phyloP scores from a whole-genome alignment of 2,797 vertebrate species.

The Petrocephalus schoutedeni region DNA sequence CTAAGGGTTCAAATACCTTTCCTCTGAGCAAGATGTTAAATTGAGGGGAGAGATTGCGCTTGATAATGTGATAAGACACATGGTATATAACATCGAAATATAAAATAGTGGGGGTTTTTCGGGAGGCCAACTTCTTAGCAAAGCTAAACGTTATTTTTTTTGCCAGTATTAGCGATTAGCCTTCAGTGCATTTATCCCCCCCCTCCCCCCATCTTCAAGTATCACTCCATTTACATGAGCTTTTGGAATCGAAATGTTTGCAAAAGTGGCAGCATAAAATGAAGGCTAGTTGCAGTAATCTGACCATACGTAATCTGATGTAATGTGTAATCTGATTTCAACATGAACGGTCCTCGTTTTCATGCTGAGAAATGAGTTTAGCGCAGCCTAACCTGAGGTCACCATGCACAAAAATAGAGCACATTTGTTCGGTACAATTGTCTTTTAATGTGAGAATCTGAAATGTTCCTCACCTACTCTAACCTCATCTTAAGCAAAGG shows the following conservation, averaged over 20 bases:
- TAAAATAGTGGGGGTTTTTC: neutral
- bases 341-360: neutral
- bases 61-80: neutral
- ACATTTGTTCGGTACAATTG: constrained; percentile 32
- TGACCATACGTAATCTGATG: neutral
- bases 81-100: neutral
- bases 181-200: neutral
- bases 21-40: neutral
- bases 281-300: neutral
- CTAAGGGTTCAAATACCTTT: neutral
- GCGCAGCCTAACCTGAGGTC: neutral
- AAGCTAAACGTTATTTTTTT: neutral
- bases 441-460: constrained; percentile 57
- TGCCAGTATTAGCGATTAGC: neutral
- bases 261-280: neutral
- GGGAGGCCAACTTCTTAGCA: neutral
- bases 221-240: neutral
- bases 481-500: constrained; percentile 25
- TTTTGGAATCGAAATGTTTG: neutral
- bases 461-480: constrained; percentile 66
- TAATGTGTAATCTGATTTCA: neutral
- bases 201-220: neutral
- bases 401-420: constrained; percentile 20
- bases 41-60: neutral
- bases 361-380: neutral